Evolutionary conservation across 2,797 vertebrate species (phyloP), one percentile per base, ranked within the genome.

Genomic region (Micrastur ruficollis): DNA sequence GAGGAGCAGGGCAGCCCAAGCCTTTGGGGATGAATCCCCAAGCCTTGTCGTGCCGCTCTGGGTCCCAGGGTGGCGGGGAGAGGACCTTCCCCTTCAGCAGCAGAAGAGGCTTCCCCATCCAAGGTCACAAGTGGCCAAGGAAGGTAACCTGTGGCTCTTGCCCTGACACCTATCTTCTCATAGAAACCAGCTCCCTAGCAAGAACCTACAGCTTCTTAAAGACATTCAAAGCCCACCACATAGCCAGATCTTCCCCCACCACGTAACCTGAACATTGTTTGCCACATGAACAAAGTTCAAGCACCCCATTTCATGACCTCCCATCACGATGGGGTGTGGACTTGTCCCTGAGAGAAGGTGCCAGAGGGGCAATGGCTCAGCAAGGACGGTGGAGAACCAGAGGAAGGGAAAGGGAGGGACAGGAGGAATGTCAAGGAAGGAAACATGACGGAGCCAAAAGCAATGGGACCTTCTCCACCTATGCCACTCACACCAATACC

Each of bases 241-340:
- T 0, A 11, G 75, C 23, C 81, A 73, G 36, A 32, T 19, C 81
- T 71, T 66, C 31, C 52, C 17, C 22, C 10, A 13, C 5, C 23
- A 27, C 26, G 3, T 2, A 14, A 27, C 32, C 67, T 76, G 52
- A 47, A 61, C 16, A 32, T 17, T 44, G 4, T 31, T 14, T 52
- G 63, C 38, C 44, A 49, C 31, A 5, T 1, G 11, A 55, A 42
- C 55, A 17, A 27, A 55, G 58, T n/a, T 36, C n/a, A 44, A n/a
- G 36, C 1, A 6, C 21, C 36, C 8, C 2, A 0, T 38, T 72
- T 83, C 32, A 1, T 4, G 14, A 29, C 29, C 10, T 68, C 21
- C 19, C 25, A 12, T 14, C 55, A 25, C 1, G 2, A 44, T 3
- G 27, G 21, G 32, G 34, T 18, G 18, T 34, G 15, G 50, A 46